A percentile compares a stretch with the other conserved stretches of the same genome.
Conservation (phyloP, 2,888 invertebrate species). For the Minunthozetes semirufus region DNA sequence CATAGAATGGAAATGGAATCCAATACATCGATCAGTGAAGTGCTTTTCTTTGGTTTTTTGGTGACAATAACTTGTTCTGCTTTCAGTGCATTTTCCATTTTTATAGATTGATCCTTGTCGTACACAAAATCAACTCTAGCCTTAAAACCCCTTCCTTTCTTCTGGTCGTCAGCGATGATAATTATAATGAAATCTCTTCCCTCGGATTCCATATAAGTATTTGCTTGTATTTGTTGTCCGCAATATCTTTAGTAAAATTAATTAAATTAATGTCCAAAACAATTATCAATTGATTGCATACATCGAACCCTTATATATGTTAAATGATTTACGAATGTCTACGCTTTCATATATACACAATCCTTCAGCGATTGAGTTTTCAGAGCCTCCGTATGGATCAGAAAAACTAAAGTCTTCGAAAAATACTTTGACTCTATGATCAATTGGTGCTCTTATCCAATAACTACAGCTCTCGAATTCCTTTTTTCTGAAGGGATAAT, state of each 20-base stretch:
- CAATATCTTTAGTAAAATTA: constrained; percentile 37
- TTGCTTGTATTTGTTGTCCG: constrained; percentile 39
- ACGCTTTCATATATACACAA: constrained; percentile 20
- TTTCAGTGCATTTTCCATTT: background rate
- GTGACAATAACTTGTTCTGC: too few species aligned
- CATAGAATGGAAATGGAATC: too few species aligned
- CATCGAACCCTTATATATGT: constrained; percentile 6
- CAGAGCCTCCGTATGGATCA: background rate
- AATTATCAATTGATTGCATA: constrained; percentile 3
- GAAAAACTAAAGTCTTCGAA: constrained; percentile 30
- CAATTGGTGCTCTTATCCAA: constrained; percentile 37
- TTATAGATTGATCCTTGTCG: background rate
- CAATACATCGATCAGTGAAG: too few species aligned
- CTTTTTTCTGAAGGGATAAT: constrained; percentile 39
- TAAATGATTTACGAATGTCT: background rate
- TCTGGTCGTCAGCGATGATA: constrained; percentile 40
- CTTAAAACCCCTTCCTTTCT: constrained; percentile 39
- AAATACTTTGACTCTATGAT: background rate
- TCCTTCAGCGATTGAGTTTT: background rate
- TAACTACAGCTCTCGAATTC: constrained; percentile 40
- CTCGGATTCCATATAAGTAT: constrained; percentile 38
- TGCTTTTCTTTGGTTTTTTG: too few species aligned
- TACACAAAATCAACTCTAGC: constrained; percentile 35
- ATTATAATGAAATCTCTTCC: constrained; percentile 40
- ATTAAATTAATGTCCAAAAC: background rate